Evolutionary conservation across 2,113 vertebrate species (phyloP), one percentile per base, ranked within the genome.

Genomic region (Poecile atricapillus): DNA sequence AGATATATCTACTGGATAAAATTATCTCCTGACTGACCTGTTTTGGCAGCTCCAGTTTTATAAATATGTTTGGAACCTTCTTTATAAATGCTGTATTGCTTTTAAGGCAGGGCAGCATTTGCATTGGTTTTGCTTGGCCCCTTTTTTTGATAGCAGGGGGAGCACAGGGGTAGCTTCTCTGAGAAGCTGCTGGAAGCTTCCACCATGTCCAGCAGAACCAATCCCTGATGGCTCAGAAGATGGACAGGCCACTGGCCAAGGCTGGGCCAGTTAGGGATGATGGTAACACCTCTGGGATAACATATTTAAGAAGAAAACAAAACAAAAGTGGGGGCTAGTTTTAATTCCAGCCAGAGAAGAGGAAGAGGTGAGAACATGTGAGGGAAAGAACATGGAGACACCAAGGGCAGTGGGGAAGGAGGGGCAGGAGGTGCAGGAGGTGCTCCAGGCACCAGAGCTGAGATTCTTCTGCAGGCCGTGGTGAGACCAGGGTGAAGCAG

Each of bases 131-230:
- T 50, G 25, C 39, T 44, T 65, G 39, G 39, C 15, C 39, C 44
- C 1, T 0, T 11, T 19, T 55, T 44, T 44, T 30, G 25, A 14
- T 9, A 35, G 9, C 5, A 2, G 39, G 9, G 31, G 7, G 4
- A 11, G 11, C 30, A 78, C 7, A 6, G 24, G 22, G 5, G 15
- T 43, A 37, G 19, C 11, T 64, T 10, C 47, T n/a, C 37, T 43
- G 59, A 52, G 59, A 41, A 78, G 75, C 37, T 43, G 37, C 37
- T n/a, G 8, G 59, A 63, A 64, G 24, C 18, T 52, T 52, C 37
- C 23, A 20, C 17, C 35, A 22, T 19, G 11, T 31, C 21, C 2
- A 0, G 17, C 22, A 77, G 22, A 50, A 35, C 8, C 46, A 41
- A 16, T 33, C 58, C 30, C 22, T 62, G 23, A 17, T n/a, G 59